Base-by-base conservation (phyloP, 2,113 vertebrate species). In the Scomber japonicus region DNA sequence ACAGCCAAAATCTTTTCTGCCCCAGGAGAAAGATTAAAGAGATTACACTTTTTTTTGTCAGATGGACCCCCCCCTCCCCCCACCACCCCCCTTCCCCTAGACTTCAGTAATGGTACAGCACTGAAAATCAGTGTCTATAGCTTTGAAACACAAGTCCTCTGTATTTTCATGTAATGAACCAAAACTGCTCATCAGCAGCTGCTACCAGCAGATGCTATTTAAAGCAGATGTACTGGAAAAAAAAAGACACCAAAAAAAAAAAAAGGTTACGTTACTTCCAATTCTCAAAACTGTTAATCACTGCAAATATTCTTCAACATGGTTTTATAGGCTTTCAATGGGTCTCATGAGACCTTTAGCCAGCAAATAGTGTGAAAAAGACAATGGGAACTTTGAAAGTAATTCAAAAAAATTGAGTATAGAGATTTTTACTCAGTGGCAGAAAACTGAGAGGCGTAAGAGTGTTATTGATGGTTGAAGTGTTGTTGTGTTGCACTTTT, bases 401-500 rank as follows among this genome's bases (percentile, higher is more conserved):
- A 64, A 54, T 40, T 1, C 13, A 5, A 50, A 4, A 50, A 64
- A 60, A 67, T 12, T 3, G 35, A 77, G 67, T 53, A n/a, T 44
- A 63, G 61, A 79, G 24, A 50, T 49, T 30, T 69, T 78, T n/a
- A 61, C 51, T 78, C 73, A 56, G 3, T 17, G 24, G 56, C 78
- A 65, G 73, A 63, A 69, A 70, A 79, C 51, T 67, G 68, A 77
- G 71, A 72, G 69, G 57, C 2, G 3, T 55, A 59, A 1, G 31
- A 73, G 80, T 85, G 71, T 84, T 86, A 72, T 59, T 75, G 76
- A 66, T 46, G 63, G 82, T 64, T 81, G 75, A 84, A 76, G 78
- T 64, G 65, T 78, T 85, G 84, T 80, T 84, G 69, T 84, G 82
- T 87, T 90, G 82, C 83, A 91, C 83, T 89, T 90, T 92, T 72